These are phyloP conservation scores for Nasua narica DNA, from an alignment of 2,797 vertebrate species.

Conservation along the genomic window DNA sequence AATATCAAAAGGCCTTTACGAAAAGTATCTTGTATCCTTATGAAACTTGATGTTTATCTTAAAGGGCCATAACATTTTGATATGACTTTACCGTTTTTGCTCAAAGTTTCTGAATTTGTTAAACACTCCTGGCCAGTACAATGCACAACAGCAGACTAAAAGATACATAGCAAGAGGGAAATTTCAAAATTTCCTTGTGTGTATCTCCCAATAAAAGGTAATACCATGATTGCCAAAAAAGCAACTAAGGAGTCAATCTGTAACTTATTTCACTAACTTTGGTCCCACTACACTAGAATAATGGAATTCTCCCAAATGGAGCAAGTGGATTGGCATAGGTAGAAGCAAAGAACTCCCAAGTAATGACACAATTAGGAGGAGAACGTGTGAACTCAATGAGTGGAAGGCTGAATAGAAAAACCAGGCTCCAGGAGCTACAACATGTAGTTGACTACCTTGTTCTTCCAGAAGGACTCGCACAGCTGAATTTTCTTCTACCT, in stretches of 20 bases:
- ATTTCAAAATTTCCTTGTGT: constrained; percentile 23
- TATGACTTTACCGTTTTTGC: neutral
- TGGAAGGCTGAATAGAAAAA: neutral
- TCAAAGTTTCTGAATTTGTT: constrained; percentile 42
- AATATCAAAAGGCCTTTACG: constrained; percentile 17
- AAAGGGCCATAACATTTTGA: constrained; percentile 43
- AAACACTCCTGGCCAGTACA: constrained; percentile 25
- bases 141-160: constrained; percentile 6
- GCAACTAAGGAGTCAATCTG: constrained; percentile 39
- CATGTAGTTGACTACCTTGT: constrained; percentile 83
- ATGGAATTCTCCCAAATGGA: constrained; percentile 49
- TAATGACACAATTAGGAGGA: neutral
- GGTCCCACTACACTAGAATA: neutral
- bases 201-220: constrained; percentile 49
- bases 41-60: constrained; percentile 1
- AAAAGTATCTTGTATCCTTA: constrained; percentile 8
- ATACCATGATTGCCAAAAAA: constrained; percentile 31
- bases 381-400: neutral
- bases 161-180: neutral
- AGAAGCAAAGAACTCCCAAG: neutral
- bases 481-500: constrained; percentile 89
- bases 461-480: constrained; percentile 84
- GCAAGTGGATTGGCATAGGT: constrained; percentile 30
- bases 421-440: neutral
- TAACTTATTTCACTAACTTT: constrained; percentile 49